Base-by-base conservation (phyloP, 2,797 vertebrate genomes). In the Lepus townsendii region DNA sequence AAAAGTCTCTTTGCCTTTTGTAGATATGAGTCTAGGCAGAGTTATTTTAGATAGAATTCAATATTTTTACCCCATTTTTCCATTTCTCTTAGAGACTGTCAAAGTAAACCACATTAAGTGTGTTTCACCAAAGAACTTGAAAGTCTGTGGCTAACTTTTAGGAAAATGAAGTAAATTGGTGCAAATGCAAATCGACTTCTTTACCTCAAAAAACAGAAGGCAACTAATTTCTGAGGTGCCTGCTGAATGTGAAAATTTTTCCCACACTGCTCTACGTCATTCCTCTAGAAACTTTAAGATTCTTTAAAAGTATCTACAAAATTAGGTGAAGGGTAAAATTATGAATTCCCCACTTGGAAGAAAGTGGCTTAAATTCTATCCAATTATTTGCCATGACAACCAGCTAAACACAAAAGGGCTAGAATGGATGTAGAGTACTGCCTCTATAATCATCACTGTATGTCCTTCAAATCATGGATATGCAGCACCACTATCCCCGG, bases 321-420 rank as follows among this genome's bases (percentile, higher is more conserved):
- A 99, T 98, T 98, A 98, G 98, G 98, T 98, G 98, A 98, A 98
- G 98, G 98, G 98, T 98, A 98, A 98, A 98, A 98, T 98, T 99
- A 98, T 98, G 98, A 99, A 99, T 99, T 99, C 99, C 99, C 98
- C 98, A 98, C 98, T 99, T 99, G 98, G 99, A 98, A 98, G 98
- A 99, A 99, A 99, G 99, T 99, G 99, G 98, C 98, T 98, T 98
- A 99, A 99, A 99, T 99, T 99, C 98, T 99, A 99, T 99, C 99
- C 99, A 99, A 99, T 99, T 99, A 99, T 99, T 99, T 99, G 98
- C 99, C 99, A 99, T 99, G 99, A 99, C 98, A 99, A 99, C 99
- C 97, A 98, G 98, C 98, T 98, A 99, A 99, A 99, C 99, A 99
- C 99, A 99, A 99, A 99, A 98, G 99, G 98, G 97, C 97, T 98